phyloP scores from a whole-genome alignment of 1,140 invertebrate genomes.

The Drosophila sp. region DNA sequence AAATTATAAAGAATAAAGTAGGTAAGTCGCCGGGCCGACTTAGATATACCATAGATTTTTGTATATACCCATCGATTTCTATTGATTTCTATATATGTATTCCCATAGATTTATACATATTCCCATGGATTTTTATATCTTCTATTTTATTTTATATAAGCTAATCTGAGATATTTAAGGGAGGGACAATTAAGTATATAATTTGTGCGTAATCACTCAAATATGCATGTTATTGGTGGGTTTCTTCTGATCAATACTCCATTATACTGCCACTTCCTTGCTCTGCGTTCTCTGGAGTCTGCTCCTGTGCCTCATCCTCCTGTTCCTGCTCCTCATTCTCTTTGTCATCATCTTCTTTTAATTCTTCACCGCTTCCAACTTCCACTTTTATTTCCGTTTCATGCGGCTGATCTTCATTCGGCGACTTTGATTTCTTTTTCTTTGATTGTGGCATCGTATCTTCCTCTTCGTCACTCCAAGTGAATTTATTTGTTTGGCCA shows the following conservation, averaged over 20 bases:
- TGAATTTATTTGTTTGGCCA: neutral
- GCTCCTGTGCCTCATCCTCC: neutral
- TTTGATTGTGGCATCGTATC: neutral
- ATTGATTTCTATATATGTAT: too few species aligned
- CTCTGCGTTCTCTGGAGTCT: neutral
- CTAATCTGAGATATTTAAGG: too few species aligned
- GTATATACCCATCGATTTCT: too few species aligned
- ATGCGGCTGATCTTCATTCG: neutral
- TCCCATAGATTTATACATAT: too few species aligned
- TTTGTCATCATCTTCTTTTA: neutral
- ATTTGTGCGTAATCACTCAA: too few species aligned
- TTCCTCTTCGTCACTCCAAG: constrained; percentile 16
- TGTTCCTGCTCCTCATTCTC: neutral
- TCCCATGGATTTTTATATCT: too few species aligned
- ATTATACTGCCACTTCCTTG: neutral
- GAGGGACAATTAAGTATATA: too few species aligned
- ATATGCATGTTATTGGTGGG: too few species aligned
- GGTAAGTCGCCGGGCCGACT: too few species aligned
- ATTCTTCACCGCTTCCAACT: neutral
- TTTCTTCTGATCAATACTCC: neutral
- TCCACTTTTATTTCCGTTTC: neutral
- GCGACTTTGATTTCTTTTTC: too few species aligned
- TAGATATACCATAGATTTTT: too few species aligned
- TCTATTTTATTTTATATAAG: too few species aligned
- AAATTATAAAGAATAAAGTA: neutral